Base-by-base conservation (phyloP, 2,888 invertebrate species). In the Amblyjoppa proteus region DNA sequence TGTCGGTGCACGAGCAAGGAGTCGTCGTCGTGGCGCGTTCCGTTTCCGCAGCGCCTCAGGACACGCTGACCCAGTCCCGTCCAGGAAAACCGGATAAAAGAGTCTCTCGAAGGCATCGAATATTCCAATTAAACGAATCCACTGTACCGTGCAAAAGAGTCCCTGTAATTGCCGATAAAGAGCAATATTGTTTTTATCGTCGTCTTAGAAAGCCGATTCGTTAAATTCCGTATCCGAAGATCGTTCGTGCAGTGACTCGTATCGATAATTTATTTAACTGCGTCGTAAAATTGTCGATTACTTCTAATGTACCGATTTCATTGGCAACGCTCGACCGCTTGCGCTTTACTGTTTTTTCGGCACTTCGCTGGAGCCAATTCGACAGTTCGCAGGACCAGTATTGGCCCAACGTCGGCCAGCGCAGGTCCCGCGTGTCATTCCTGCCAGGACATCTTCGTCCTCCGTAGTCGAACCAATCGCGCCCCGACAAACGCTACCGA, bases 41-140 rank as follows among this genome's bases (percentile, higher is more conserved):
- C 66, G 79, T 84, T 84, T 80, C 66, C 83, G 80, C 20, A 76
- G 38, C n/a, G 71, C 80, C 80, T 71, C 66, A 45, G 68, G 81
- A 71, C 56, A 71, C 51, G 51, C 38, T 84, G 73, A 81, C 84
- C 84, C 77, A 84, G 84, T 81, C 73, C 28, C 20, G 64, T 41
- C 38, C 25, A 11, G 25, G 25, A 61, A 81, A 84, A 84, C 84
- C 68, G 76, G 77, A 77, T 66, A 41, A 73, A 68, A 73, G 41
- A 81, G 61, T 61, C 31, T 73, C 64, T 71, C 71, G 5, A 81
- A 25, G 20, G 5, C 25, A 73, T 64, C 20, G 38, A 68, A 84
- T 68, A 77, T 81, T 81, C 84, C 81, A 81, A 77, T 84, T 73
- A 84, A 28, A 76, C n/a, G 41, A 31, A 77, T 49, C 58, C 28